phyloP scores from a whole-genome alignment of 2,797 vertebrate species.

The Schizothorax lantsangensis region DNA sequence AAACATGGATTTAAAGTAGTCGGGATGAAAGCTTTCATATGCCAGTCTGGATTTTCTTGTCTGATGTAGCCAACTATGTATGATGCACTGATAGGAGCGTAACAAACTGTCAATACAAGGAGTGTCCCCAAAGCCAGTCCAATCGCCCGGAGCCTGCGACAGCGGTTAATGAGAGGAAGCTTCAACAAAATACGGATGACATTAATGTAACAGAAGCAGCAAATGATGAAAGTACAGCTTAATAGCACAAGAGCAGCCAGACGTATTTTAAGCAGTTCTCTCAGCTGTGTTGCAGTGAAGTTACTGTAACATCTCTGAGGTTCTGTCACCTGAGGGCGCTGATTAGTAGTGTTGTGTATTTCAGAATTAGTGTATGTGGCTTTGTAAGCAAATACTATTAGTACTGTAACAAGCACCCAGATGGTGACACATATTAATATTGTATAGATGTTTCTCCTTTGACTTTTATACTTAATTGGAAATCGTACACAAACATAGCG shows the following conservation, averaged over 20 bases:
- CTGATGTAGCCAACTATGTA: conserved; percentile 81
- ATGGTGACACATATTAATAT: conserved; percentile 62
- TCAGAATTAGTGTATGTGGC: background rate
- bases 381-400: background rate
- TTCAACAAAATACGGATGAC: conserved; percentile 79
- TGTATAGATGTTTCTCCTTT: conserved; percentile 56
- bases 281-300: conserved; percentile 72
- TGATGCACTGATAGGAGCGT: conserved; percentile 83
- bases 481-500: conserved; percentile 75
- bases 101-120: conserved; percentile 81
- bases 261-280: conserved; percentile 25
- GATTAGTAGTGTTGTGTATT: background rate
- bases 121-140: conserved; percentile 81
- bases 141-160: conserved; percentile 74
- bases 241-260: too few relatives aligned
- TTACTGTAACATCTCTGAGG: conserved; percentile 74
- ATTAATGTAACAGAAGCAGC: conserved; percentile 83
- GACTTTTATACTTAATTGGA: conserved; percentile 71
- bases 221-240: conserved; percentile 70
- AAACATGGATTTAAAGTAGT: conserved; percentile 85
- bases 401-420: conserved; percentile 58
- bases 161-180: conserved; percentile 72
- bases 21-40: conserved; percentile 74
- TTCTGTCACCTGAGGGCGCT: background rate
- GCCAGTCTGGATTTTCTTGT: conserved; percentile 71